phyloP scores from a whole-genome alignment of 2,888 invertebrate genomes.

The Cabera pusaria region DNA sequence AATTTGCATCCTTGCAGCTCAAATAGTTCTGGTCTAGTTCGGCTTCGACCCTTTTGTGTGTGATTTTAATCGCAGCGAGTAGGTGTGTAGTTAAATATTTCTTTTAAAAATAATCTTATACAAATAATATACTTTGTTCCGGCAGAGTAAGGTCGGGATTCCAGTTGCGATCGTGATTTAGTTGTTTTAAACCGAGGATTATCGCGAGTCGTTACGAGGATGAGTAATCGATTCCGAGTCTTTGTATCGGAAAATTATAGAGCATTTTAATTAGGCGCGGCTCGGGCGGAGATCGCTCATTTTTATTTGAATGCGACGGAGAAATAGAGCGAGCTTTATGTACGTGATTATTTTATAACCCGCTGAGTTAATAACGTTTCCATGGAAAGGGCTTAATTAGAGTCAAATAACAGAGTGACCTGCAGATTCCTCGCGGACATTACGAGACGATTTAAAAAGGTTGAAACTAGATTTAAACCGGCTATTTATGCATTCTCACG shows the following conservation, averaged over 20 bases:
- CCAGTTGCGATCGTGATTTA: conserved; percentile 5
- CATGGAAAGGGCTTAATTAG: conserved; percentile 17
- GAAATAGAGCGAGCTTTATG: conserved; percentile 13
- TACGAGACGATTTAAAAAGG: no score
- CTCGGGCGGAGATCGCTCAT: conserved; percentile 13
- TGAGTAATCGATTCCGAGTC: conserved; percentile 50
- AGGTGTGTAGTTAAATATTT: conserved; percentile 42
- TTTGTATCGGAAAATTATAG: conserved; percentile 37
- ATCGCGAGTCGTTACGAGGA: conserved; percentile 35
- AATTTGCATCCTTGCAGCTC: conserved; percentile 32
- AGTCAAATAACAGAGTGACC: conserved; percentile 19
- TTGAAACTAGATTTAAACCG: conserved; percentile 29
- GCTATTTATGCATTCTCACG: conserved; percentile 40
- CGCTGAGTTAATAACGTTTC: conserved; percentile 24
- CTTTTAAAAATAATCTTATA: conserved; percentile 15
- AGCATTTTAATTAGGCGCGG: conserved; percentile 30
- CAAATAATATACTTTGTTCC: background rate
- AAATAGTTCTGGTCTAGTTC: conserved; percentile 25
- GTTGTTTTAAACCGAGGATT: conserved; percentile 33
- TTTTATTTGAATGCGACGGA: conserved; percentile 19
- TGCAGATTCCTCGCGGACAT: no score
- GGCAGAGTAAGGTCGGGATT: conserved; percentile 3
- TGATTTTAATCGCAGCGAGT: conserved; percentile 51
- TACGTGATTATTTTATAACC: conserved; percentile 17
- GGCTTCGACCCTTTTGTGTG: conserved; percentile 39